Evolutionary conservation across 37 sponge, comb jelly and placozoan species (phyloP).

Genomic region (Ephydatia muelleri): DNA sequence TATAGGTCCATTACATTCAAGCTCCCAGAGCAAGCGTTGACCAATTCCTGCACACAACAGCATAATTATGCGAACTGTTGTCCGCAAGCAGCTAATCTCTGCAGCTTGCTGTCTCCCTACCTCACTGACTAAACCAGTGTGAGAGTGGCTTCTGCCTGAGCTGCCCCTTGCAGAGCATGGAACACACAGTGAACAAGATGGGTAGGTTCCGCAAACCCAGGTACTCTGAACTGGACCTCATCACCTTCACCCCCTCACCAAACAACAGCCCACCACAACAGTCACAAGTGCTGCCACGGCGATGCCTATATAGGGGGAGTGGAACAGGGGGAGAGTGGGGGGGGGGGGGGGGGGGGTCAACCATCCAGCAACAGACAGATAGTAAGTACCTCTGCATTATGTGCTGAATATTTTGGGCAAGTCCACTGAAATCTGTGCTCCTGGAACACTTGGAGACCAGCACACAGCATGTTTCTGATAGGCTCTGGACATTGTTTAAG

Average conservation of each 20-base stretch:
- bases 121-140: constrained; percentile 5
- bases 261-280: neutral
- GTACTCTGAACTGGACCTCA: neutral
- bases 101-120: neutral
- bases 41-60: too few species aligned
- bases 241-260: constrained; percentile 3
- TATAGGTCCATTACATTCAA: too few species aligned
- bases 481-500: constrained; percentile 3
- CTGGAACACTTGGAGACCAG: constrained; percentile 14
- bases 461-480: constrained; percentile 51
- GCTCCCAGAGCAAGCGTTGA: too few species aligned
- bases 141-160: constrained; percentile 15
- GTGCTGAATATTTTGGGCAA: neutral
- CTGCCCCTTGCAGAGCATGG: constrained; percentile 24
- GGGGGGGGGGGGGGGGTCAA: neutral
- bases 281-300: neutral
- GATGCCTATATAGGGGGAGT: neutral
- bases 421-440: neutral
- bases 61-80: too few species aligned
- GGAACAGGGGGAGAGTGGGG: neutral
- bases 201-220: constrained; percentile 59
- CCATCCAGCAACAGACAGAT: neutral
- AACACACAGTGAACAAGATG: constrained; percentile 63
- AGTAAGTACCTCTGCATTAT: neutral
- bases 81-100: neutral